Evolutionary conservation across 2,797 vertebrate genomes (phyloP).

Genomic region (Fundulus diaphanus): DNA sequence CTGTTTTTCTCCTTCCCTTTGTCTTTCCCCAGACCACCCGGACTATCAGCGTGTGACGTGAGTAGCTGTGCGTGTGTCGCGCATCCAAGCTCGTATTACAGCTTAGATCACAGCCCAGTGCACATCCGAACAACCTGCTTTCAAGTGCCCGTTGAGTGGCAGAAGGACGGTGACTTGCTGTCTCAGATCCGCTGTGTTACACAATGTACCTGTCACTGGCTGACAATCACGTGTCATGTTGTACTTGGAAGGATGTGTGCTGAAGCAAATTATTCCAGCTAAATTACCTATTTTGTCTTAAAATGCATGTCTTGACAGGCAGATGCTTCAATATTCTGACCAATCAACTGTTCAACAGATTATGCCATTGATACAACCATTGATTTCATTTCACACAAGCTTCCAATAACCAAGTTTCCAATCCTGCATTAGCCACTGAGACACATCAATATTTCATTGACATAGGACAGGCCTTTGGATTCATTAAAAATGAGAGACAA

Average conservation of each 20-base stretch:
- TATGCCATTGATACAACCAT: slow-evolving; percentile 30
- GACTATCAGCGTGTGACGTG: slow-evolving; percentile 46
- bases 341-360: slow-evolving; percentile 36
- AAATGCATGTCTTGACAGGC: slow-evolving; percentile 24
- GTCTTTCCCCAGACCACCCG: slow-evolving; percentile 53
- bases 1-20: slow-evolving; percentile 43
- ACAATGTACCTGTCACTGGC: slow-evolving; percentile 52
- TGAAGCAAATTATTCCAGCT: slow-evolving; percentile 1
- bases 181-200: slow-evolving; percentile 51
- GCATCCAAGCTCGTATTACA: slow-evolving; percentile 57
- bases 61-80: slow-evolving; percentile 42
- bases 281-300: slow-evolving; percentile 9
- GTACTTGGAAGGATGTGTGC: slow-evolving; percentile 13
- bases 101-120: slow-evolving; percentile 65
- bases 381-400: slow-evolving; percentile 15
- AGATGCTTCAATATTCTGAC: slow-evolving; percentile 40
- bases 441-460: slow-evolving; percentile 30
- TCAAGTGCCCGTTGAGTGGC: slow-evolving; percentile 67
- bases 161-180: slow-evolving; percentile 53
- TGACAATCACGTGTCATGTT: slow-evolving; percentile 48
- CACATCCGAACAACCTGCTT: slow-evolving; percentile 69
- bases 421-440: slow-evolving; percentile 10
- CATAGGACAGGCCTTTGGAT: slow-evolving; percentile 11
- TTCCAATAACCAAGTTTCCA: slow-evolving; percentile 14
- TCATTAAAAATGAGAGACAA: slow-evolving; percentile 15